A percentile compares a stretch with the other conserved stretches of the same genome.
Conservation (phyloP, 1,140 invertebrate species). For the Mesaphorura yosii region DNA sequence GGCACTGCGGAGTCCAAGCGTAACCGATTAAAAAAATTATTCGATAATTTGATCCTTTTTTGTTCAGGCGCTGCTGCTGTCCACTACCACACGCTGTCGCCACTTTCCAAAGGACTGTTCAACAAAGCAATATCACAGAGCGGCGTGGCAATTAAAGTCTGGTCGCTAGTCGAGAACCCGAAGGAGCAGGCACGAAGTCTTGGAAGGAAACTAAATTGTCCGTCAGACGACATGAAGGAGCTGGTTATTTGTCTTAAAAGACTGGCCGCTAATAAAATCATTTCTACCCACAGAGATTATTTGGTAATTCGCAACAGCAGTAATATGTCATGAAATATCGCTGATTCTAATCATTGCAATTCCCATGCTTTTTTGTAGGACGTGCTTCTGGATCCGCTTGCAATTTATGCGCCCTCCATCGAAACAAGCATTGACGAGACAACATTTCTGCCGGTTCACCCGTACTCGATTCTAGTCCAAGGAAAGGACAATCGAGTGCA, state of each 20-base stretch:
- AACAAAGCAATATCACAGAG: constrained; percentile 5
- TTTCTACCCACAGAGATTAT: constrained; percentile 32
- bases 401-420: constrained; percentile 15
- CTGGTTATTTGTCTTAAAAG: constrained; percentile 31
- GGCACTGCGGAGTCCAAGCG: no score
- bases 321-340: neutral
- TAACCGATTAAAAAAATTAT: neutral
- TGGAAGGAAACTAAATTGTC: constrained; percentile 37
- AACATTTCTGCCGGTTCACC: constrained; percentile 21
- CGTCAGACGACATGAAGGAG: constrained; percentile 10
- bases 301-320: constrained; percentile 31
- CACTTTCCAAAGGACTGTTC: constrained; percentile 5
- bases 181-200: constrained; percentile 31
- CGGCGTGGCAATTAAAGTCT: constrained; percentile 54
- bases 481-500: constrained; percentile 23
- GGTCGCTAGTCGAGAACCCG: constrained; percentile 45
- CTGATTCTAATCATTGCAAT: neutral
- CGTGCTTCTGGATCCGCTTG: constrained; percentile 5
- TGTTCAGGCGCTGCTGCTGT: neutral
- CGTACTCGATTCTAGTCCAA: constrained; percentile 14
- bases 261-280: constrained; percentile 42
- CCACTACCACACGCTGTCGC: constrained; percentile 1
- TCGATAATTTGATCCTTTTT: neutral
- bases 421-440: constrained; percentile 7
- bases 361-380: neutral